Conservation (phyloP, 2,888 invertebrate species). For the Ferrisia virgata region DNA sequence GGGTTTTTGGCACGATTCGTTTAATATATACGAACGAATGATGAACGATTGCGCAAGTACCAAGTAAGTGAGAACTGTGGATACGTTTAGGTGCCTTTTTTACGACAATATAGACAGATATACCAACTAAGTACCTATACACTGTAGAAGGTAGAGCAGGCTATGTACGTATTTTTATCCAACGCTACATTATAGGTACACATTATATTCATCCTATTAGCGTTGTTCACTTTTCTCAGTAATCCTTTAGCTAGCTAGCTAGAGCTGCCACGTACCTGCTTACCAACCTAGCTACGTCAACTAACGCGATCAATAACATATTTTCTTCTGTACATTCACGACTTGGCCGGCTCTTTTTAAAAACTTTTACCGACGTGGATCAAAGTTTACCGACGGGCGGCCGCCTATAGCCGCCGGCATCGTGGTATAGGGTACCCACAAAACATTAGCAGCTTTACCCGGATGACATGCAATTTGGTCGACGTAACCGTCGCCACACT, state of each 20-base stretch:
- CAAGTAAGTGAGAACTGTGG: too few species aligned
- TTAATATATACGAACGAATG: too few species aligned
- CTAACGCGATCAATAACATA: not conserved
- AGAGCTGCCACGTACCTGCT: too few species aligned
- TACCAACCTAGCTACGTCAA: not conserved
- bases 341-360: not conserved
- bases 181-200: not conserved
- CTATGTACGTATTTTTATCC: too few species aligned
- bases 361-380: not conserved
- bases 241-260: not conserved
- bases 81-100: too few species aligned
- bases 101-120: too few species aligned
- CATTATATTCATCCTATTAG: slow-evolving; percentile 1
- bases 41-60: too few species aligned
- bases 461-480: not conserved
- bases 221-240: not conserved
- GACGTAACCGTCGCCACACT: not conserved
- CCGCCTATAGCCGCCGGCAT: not conserved
- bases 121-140: too few species aligned
- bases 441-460: not conserved
- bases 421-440: not conserved
- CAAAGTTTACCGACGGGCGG: not conserved
- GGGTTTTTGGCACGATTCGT: too few species aligned
- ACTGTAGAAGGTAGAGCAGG: too few species aligned
- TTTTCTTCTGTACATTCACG: not conserved